Evolutionary conservation across 2,888 invertebrate genomes (phyloP).

Genomic region (Drosophila basisetae): DNA sequence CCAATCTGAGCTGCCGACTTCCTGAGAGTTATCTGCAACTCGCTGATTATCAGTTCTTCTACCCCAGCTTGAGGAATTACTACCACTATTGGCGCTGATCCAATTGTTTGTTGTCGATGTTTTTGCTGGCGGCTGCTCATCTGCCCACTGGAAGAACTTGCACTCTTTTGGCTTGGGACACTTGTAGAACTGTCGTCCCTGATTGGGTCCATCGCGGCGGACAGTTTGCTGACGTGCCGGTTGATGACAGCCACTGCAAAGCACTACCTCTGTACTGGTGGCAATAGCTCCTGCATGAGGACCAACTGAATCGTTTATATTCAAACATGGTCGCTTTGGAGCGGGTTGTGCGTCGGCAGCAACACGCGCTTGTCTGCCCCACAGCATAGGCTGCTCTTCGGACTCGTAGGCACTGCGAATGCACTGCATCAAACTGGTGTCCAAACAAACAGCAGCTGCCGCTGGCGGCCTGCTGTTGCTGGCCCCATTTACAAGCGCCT

Average conservation of each 20-base stretch:
- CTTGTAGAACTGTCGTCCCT: slow-evolving; percentile 91
- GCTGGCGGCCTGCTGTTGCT: not conserved
- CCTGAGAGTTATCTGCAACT: not conserved
- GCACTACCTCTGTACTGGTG: slow-evolving; percentile 20
- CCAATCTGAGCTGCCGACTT: slow-evolving; percentile 14
- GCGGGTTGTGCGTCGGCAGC: slow-evolving; percentile 39
- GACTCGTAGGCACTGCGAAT: slow-evolving; percentile 41
- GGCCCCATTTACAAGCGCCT: slow-evolving; percentile 49
- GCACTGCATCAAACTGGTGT: slow-evolving; percentile 54
- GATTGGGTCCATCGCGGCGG: slow-evolving; percentile 93
- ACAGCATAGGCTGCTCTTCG: slow-evolving; percentile 56
- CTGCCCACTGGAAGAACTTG: slow-evolving; percentile 94
- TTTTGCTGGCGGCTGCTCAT: slow-evolving; percentile 73
- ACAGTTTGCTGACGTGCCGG: slow-evolving; percentile 86
- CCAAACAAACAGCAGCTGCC: slow-evolving; percentile 13
- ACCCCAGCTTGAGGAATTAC: slow-evolving; percentile 16
- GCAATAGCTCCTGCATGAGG: not conserved
- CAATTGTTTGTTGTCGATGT: not conserved
- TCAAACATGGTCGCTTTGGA: slow-evolving; percentile 40
- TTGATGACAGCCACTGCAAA: slow-evolving; percentile 82
- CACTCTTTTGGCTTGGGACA: slow-evolving; percentile 89
- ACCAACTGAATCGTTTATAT: not conserved
- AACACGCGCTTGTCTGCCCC: slow-evolving; percentile 58
- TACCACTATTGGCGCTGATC: not conserved
- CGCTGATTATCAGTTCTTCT: not conserved